phyloP scores from a whole-genome alignment of 2,113 vertebrate genomes.

The Benitochromis conjunctus region DNA sequence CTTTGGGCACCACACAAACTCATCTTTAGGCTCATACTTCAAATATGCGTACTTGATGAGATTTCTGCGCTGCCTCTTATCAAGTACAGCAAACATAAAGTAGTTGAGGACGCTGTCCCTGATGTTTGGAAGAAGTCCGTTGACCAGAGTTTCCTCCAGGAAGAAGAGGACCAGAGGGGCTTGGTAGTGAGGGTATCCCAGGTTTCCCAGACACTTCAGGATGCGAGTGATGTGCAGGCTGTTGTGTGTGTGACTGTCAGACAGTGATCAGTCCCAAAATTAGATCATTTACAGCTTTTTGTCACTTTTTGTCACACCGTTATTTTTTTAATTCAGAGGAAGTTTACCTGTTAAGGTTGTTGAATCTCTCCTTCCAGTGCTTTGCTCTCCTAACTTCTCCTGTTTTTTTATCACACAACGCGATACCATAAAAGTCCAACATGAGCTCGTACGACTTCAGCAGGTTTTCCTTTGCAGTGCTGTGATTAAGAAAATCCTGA shows the following conservation, averaged over 20 bases:
- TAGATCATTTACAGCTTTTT: neutral
- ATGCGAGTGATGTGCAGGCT: constrained; percentile 90
- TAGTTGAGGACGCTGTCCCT: constrained; percentile 87
- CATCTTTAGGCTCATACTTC: constrained; percentile 58
- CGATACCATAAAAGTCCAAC: constrained; percentile 89
- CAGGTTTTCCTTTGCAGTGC: constrained; percentile 66
- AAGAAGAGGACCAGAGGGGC: constrained; percentile 87
- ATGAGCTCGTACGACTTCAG: constrained; percentile 86
- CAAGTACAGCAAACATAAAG: constrained; percentile 84
- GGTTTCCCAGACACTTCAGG: constrained; percentile 88
- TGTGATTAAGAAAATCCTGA: constrained; percentile 72
- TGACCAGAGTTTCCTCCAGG: constrained; percentile 80
- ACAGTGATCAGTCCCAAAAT: neutral
- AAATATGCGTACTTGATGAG: constrained; percentile 81
- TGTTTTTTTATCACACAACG: constrained; percentile 50
- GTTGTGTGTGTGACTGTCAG: constrained; percentile 81
- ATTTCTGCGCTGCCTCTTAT: constrained; percentile 66
- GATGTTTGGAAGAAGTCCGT: constrained; percentile 61
- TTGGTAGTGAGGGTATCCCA: constrained; percentile 83
- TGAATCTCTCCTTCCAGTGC: constrained; percentile 78
- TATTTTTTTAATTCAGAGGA: neutral
- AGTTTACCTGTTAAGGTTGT: constrained; percentile 82
- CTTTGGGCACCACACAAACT: constrained; percentile 85
- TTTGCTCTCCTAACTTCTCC: constrained; percentile 73
- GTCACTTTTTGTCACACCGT: neutral